Base-by-base conservation (phyloP, 2,888 invertebrate genomes). In the Diadegma fenestrale region DNA sequence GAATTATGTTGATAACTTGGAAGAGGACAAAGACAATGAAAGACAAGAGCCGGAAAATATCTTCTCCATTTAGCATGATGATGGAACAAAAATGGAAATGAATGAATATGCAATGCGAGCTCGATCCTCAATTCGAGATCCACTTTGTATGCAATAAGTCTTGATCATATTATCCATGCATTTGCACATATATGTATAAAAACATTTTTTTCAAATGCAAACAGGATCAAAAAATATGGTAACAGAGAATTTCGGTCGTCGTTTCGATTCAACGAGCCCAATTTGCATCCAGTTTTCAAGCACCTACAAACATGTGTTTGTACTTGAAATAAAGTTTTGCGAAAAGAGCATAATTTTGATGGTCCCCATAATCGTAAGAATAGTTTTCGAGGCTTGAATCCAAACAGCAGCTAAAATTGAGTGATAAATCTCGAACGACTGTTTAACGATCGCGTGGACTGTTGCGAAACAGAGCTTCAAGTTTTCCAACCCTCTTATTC, bases 1-100 rank as follows among this genome's bases (percentile, higher is more conserved):
- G 76, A 80, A 80, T 80, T 84, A 84, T 73, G 77, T 84, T 80
- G 72, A 84, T 84, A 43, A 80, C 64, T 58, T 45, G 10, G 30
- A 37, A 75, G 30, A 37, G 12, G 19, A 26, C 19, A 19, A 33
- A 63, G n/a, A n/a, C 17, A 45, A 48, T 19, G 22, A 48, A 54
- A 54, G 37, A 33, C 30, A 54, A 51, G 51, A 33, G 14, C 22
- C 12, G 14, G 72, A 58, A 22, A 22, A 72, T 30, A 66, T 66
- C 48, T 30, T 48, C 30, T 19, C 26, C 66, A 22, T 72, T 66
- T 37, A 68, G 41, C 77, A 22, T 73, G 22, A 37, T 19, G 72
- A 76, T 22, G 61, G 22, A 45, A 58, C 73, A 69, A 48, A 76
- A 73, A 58, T 75, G 26, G 45, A 45, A 76, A 80, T 71, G 45